phyloP scores from a whole-genome alignment of 2,797 vertebrate genomes.

The Anguilla anguilla region DNA sequence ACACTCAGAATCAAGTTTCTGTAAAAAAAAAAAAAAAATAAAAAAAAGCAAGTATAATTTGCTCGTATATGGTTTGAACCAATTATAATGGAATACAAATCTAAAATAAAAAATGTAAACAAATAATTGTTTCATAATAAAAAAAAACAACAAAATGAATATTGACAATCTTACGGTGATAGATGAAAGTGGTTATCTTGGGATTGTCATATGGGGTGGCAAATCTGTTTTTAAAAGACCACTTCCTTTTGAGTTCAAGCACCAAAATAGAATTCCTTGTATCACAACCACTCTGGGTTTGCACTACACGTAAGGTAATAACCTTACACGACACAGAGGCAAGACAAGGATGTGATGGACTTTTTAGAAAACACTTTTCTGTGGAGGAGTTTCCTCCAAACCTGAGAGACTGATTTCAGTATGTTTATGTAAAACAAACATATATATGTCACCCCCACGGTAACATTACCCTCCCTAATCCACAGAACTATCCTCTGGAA shows the following conservation, averaged over 20 bases:
- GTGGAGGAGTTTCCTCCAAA: constrained; percentile 3
- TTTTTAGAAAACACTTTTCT: neutral
- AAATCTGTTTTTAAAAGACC: neutral
- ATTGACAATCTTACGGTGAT: constrained; percentile 16
- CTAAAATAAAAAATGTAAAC: constrained; percentile 25
- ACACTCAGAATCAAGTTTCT: constrained; percentile 28
- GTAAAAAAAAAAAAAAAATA: neutral
- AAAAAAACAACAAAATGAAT: constrained; percentile 37
- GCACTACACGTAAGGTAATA: neutral
- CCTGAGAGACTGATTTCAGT: neutral
- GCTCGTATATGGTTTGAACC: neutral
- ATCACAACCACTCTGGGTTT: neutral
- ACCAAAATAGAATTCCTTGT: neutral
- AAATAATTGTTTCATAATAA: constrained; percentile 37
- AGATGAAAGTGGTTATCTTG: constrained; percentile 43
- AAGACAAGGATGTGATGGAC: neutral
- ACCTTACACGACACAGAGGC: neutral
- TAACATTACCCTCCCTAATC: neutral
- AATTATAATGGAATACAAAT: constrained; percentile 12
- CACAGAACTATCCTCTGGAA: neutral
- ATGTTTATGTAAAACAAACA: neutral
- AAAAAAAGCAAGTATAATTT: constrained; percentile 24
- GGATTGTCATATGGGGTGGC: neutral
- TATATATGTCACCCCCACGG: neutral
- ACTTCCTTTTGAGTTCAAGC: neutral